Conservation (phyloP, 2,113 vertebrate genomes). For the Dromiciops gliroides region DNA sequence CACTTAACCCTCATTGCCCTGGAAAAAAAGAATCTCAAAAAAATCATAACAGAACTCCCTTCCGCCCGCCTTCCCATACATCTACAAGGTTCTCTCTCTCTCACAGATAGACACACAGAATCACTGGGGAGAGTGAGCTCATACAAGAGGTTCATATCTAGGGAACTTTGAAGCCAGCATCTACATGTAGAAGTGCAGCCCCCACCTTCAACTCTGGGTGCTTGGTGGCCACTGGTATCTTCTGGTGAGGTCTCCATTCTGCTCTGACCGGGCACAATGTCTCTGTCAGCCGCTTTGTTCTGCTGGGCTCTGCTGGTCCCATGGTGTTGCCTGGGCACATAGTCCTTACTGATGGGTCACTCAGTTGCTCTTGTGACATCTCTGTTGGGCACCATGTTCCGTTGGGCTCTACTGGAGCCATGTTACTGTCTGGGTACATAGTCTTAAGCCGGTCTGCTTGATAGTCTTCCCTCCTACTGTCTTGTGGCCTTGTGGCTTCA, state of each 20-base stretch:
- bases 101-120: too few relatives aligned
- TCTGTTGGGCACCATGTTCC: not conserved
- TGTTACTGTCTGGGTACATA: too few relatives aligned
- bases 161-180: not conserved
- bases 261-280: not conserved
- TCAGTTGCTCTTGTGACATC: not conserved
- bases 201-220: not conserved
- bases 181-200: not conserved
- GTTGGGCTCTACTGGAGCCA: not conserved
- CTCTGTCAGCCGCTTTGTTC: too few relatives aligned
- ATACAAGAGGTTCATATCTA: not conserved
- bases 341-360: not conserved
- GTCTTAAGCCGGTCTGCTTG: not conserved
- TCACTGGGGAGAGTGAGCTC: too few relatives aligned
- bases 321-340: not conserved
- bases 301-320: not conserved
- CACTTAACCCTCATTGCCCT: too few relatives aligned
- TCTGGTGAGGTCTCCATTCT: not conserved
- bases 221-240: too few relatives aligned
- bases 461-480: not conserved
- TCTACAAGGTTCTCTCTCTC: too few relatives aligned
- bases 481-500: not conserved
- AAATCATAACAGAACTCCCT: too few relatives aligned
- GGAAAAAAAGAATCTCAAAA: too few relatives aligned
- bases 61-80: too few relatives aligned